These are phyloP conservation scores for Papilio gigon DNA, from an alignment of 2,888 invertebrate species.

Conservation along the genomic window DNA sequence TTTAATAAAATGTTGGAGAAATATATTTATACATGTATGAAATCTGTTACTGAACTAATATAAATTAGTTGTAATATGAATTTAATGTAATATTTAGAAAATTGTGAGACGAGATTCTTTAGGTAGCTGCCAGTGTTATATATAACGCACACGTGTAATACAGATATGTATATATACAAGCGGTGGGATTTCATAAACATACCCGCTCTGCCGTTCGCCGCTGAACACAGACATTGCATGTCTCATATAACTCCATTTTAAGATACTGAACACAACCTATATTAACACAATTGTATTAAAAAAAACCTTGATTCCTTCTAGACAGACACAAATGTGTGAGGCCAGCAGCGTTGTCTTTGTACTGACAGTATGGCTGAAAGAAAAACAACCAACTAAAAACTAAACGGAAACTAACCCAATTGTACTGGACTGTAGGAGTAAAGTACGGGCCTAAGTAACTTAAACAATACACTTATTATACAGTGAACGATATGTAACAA, in stretches of 20 bases:
- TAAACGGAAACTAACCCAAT: constrained; percentile 31
- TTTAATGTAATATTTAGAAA: background rate
- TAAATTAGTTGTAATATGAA: too few species aligned
- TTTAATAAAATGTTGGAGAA: too few species aligned
- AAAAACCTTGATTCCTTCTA: background rate
- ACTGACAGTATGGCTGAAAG: constrained; percentile 54
- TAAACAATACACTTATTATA: constrained; percentile 52
- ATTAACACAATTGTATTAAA: background rate
- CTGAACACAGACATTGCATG: constrained; percentile 61
- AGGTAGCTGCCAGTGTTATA: constrained; percentile 56
- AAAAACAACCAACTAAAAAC: constrained; percentile 47
- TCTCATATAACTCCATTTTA: background rate
- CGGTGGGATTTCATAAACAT: constrained; percentile 74
- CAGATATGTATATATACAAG: constrained; percentile 66
- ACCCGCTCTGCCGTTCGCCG: constrained; percentile 70
- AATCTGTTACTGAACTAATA: background rate
- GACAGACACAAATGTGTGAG: constrained; percentile 53
- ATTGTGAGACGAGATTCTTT: constrained; percentile 39
- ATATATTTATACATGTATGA: too few species aligned
- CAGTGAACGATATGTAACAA: constrained; percentile 80
- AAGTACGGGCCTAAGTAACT: constrained; percentile 32
- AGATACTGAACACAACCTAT: background rate
- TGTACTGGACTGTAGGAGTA: constrained; percentile 29
- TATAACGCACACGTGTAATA: constrained; percentile 52
- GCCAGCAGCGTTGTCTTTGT: constrained; percentile 62